Evolutionary conservation across 2,888 invertebrate species (phyloP), one percentile per base, ranked within the genome.

Genomic region (Drosophila diplacantha): DNA sequence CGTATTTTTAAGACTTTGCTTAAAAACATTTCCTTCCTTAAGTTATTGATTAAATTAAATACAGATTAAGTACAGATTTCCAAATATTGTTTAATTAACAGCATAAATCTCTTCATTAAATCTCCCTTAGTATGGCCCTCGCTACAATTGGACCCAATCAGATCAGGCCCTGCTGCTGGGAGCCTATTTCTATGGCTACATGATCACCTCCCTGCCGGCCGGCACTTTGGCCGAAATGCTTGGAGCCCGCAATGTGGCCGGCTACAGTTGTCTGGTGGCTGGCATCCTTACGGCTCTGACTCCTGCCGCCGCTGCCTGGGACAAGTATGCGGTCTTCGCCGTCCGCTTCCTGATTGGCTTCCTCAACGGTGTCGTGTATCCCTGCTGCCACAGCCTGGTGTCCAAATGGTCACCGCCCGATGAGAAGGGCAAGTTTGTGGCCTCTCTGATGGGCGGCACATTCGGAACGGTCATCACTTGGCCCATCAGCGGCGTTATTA

Each of bases 341-440:
- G 77, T 90, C 3, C 88, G 93, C 72, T 91, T 93, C 73, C 75
- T 91, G 1, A 89, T 92, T 32, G 93, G 93, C 65, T 87, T 91
- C 56, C 88, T 92, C 56, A 92, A 91, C 76, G 93, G 85, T 5
- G 87, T 86, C 1, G 74, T 86, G 14, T 86, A 86, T 75, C 85
- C 85, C 0, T 82, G 81, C n/a, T 86, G 85, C 32, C 85, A 86
- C 35, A 90, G 90, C 5, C 82, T 94, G 60, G 91, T 94, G 5
- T 93, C 93, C 0, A 90, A 91, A 76, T 94, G 94, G 94, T 90
- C 93, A 0, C 93, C 94, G 0, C 93, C 93, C 2, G 90, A 91
- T n/a, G 93, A 94, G 83, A 93, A 92, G 83, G 92, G 93, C 9
- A 92, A 93, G 81, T 93, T 94, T 80, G 89, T 93, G 1, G 92